Evolutionary conservation across 1,140 invertebrate genomes (phyloP), one percentile per base, ranked within the genome.

Genomic region (Drosophila hydei): DNA sequence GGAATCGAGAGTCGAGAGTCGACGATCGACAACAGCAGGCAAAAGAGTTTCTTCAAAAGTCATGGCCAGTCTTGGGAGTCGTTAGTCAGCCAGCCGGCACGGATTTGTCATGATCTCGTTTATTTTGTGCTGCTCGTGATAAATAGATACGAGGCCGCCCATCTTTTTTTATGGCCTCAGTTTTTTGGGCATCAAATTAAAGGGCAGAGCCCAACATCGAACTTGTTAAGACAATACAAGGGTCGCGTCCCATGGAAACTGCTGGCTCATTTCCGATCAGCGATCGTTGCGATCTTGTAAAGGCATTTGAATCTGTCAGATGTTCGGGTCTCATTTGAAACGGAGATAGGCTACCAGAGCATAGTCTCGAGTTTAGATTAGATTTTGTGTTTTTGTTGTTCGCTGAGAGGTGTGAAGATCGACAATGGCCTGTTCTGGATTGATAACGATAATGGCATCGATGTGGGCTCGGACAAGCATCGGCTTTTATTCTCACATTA

Each of bases 21-120:
- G 16, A 33, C 27, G 27, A n/a, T 16, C 38, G 70, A 27, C 56
- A 59, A 80, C 79, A 83, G 79, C 79, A 77, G 79, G 79, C 79
- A 42, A 68, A 59, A 84, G 79, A 81, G 65, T 79, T 78, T 81
- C 73, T 62, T 55, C 14, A 25, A 48, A 42, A 81, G 78, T 83
- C 78, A 81, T 69, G 42, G 56, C 62, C 62, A n/a, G 42, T 16
- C 6, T 48, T 69, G 59, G 64, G 72, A 72, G 43, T 62, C 69
- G 18, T 45, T 50, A 52, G 43, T 75, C 75, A 54, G 69, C 59
- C 78, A 83, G 78, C 74, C 72, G 78, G 72, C 75, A 78, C 55
- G 64, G 58, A 81, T 78, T 80, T 83, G 68, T 81, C 79, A 81
- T 58, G 79, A 81, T 83, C 79, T 81, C 65, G 71, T 81, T 81